A percentile compares a stretch with the other conserved stretches of the same genome.
Evolutionary conservation across 2,888 invertebrate species (phyloP).

Genomic region (Pseudococcus jackbeardsleyi): DNA sequence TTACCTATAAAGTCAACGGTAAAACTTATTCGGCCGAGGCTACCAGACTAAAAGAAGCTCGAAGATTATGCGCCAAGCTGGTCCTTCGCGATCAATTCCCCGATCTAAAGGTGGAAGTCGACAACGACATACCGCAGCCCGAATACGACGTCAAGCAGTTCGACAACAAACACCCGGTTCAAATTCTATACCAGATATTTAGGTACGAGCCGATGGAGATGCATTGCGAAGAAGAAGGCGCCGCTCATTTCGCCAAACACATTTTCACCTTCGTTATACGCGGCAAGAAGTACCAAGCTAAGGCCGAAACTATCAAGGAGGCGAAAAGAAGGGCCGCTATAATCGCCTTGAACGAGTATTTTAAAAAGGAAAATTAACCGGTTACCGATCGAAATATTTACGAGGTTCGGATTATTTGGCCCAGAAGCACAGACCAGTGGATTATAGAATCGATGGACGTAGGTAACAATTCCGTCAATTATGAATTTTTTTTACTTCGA

Average conservation of each 20-base stretch:
- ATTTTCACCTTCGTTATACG: constrained; percentile 60
- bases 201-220: constrained; percentile 62
- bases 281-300: constrained; percentile 50
- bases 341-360: constrained; percentile 55
- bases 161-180: constrained; percentile 61
- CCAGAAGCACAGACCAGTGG: no score
- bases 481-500: no score
- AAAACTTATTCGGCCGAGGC: constrained; percentile 56
- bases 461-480: no score
- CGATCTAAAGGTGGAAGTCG: constrained; percentile 48
- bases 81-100: constrained; percentile 59
- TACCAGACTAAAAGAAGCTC: constrained; percentile 55
- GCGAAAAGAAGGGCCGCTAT: constrained; percentile 61
- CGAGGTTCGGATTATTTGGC: no score
- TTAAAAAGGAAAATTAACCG: constrained; percentile 37
- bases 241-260: constrained; percentile 61
- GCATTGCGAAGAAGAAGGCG: constrained; percentile 62
- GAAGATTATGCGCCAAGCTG: constrained; percentile 58
- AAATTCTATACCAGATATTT: constrained; percentile 60
- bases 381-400: neutral
- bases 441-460: no score
- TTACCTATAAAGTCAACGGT: constrained; percentile 60
- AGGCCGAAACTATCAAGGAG: constrained; percentile 59
- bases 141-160: constrained; percentile 59
- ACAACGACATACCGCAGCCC: constrained; percentile 57